Evolutionary conservation across 2,888 invertebrate species (phyloP).

Genomic region (Eutolmus rufibarbis): DNA sequence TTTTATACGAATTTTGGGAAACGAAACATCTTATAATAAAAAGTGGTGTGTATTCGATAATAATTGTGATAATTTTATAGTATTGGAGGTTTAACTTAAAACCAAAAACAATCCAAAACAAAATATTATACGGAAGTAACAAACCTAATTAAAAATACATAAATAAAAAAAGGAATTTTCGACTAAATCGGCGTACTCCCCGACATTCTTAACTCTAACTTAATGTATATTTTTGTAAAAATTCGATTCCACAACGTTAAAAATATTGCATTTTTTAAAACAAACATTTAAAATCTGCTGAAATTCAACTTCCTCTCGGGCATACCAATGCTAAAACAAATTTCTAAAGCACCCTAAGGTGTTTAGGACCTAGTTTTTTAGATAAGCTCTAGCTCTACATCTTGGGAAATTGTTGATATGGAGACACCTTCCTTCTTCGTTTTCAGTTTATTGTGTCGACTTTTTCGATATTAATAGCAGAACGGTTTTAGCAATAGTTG

Average conservation of each 20-base stretch:
- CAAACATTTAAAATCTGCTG: neutral
- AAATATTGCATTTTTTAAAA: neutral
- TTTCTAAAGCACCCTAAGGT: neutral
- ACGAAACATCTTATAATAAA: neutral
- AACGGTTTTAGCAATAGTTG: too few species aligned
- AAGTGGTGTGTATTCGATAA: neutral
- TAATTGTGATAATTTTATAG: neutral
- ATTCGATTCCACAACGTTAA: neutral
- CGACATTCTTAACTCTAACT: neutral
- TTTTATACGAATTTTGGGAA: neutral
- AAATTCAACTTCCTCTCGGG: neutral
- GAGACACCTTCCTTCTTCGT: neutral
- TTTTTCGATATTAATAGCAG: conserved; percentile 57
- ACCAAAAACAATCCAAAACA: neutral
- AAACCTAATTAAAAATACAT: neutral
- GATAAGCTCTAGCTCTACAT: conserved; percentile 41
- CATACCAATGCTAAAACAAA: neutral
- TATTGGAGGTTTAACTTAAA: neutral
- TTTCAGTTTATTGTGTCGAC: too few species aligned
- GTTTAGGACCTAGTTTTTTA: conserved; percentile 35
- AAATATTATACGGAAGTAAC: neutral
- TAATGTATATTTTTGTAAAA: neutral
- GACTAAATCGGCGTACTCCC: neutral
- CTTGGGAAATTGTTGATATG: neutral
- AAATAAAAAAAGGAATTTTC: neutral